These are phyloP conservation scores for Phainopepla nitens DNA, from an alignment of 2,113 vertebrate species.

Conservation along the genomic window DNA sequence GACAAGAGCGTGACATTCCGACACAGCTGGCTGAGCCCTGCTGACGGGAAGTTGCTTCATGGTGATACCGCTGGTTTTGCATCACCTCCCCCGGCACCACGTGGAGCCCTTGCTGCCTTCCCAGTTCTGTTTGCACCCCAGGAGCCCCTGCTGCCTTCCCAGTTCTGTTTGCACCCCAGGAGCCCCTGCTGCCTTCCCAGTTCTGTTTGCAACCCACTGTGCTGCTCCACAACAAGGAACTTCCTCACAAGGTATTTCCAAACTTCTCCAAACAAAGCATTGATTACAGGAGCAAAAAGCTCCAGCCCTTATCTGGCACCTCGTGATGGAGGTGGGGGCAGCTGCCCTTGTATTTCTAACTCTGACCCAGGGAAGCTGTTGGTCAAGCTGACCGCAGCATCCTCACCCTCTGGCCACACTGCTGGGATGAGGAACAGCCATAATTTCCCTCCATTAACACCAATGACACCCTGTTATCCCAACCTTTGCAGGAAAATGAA, in stretches of 20 bases:
- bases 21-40: not conserved
- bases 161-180: not conserved
- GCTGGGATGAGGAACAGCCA: not conserved
- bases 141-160: no score
- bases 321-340: not conserved
- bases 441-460: not conserved
- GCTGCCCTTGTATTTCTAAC: not conserved
- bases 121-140: not conserved
- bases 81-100: not conserved
- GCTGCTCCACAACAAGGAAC: not conserved
- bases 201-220: not conserved
- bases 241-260: not conserved
- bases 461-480: not conserved
- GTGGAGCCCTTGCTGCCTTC: fast-evolving
- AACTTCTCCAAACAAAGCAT: not conserved
- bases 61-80: not conserved
- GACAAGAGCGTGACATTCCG: not conserved
- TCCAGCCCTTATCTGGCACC: not conserved
- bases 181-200: fast-evolving
- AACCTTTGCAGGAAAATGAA: not conserved
- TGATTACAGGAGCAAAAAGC: not conserved
- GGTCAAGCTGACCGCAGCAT: not conserved
- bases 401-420: not conserved
- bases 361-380: not conserved
- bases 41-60: slow-evolving; percentile 49